Base-by-base conservation (phyloP, 2,113 vertebrate species). In the Nothoprocta pentlandii region DNA sequence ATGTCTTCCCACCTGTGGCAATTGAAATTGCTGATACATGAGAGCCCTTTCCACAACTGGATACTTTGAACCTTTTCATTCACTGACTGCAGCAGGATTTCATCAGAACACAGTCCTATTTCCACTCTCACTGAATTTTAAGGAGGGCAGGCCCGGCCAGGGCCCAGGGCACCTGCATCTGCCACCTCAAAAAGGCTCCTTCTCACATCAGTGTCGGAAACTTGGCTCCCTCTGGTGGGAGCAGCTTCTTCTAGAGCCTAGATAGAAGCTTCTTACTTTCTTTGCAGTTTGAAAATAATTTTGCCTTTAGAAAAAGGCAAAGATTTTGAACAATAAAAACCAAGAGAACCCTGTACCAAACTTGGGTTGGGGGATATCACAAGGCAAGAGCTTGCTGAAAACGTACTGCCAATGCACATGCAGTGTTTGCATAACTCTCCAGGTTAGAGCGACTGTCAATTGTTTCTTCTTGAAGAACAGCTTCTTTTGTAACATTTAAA, bases 211-310 rank as follows among this genome's bases (percentile, higher is more conserved):
- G 53, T 3, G 17, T 4, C 4, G 73, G 87, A n/a, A n/a, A 25
- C n/a, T 70, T 41, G 44, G 92, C 94, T 67, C 95, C 97, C 94
- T 54, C 97, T 97, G 42, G 75, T 17, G 97, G 95, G 71, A 34
- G 51, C 11, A 15, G 32, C 46, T 28, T 41, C 71, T 12, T 25
- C 5, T 7, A 54, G 75, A 22, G 10, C 42, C 11, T 0, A 28
- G 42, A 32, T 14, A 42, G 59, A 17, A 56, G 34, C 16, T 4
- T 2, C 19, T 39, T 6, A 3, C 20, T 36, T 49, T 17, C 20
- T 15, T 23, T 3, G 34, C 2, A 7, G 32, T 41, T 71, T 20
- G 36, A 34, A 69, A 34, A 36, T 17, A 3, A 3, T 62, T 36
- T 5, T 54, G 41, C 36, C 6, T 12, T 16, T 10, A 39, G 36